Percentiles rank a stretch among this genome's conserved stretches.
phyloP scores from a whole-genome alignment of 2,113 vertebrate species.

The Anguilla rostrata region DNA sequence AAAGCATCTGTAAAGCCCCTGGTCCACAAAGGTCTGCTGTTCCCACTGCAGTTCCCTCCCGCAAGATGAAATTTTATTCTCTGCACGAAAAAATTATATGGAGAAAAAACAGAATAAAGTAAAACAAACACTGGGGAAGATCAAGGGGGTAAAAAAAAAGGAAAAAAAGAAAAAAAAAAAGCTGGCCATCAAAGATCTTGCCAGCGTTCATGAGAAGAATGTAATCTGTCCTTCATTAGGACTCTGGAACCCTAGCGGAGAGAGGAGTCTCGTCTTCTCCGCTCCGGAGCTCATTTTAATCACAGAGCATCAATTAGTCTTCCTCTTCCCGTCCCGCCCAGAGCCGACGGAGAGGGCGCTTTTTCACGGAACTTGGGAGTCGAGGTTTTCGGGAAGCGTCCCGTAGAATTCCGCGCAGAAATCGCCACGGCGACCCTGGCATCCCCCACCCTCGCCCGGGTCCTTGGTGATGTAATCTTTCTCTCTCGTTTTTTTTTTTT shows the following conservation, averaged over 20 bases:
- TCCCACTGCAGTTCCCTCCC: conserved; percentile 57
- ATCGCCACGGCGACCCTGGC: background rate
- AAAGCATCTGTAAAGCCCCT: conserved; percentile 72
- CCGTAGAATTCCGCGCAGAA: background rate
- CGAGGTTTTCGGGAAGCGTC: background rate
- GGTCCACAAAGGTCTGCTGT: conserved; percentile 34
- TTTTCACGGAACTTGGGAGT: background rate
- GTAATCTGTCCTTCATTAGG: conserved; percentile 52
- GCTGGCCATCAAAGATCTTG: conserved; percentile 58
- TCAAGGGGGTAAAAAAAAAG: conserved; percentile 54
- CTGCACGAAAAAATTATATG: conserved; percentile 63
- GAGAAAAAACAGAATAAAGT: conserved; percentile 64
- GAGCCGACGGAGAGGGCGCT: background rate
- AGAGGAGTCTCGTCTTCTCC: background rate
- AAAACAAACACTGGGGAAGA: conserved; percentile 70
- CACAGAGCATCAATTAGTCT: background rate
- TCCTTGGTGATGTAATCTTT: background rate
- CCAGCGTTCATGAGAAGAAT: conserved; percentile 52
- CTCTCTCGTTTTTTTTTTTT: background rate
- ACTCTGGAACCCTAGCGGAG: conserved; percentile 6
- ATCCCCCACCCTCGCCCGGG: background rate
- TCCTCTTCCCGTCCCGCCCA: background rate
- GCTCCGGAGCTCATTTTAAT: background rate
- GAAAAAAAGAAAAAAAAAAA: background rate
- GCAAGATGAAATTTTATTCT: conserved; percentile 66